These are phyloP conservation scores for Pseudococcus longispinus DNA, from an alignment of 2,888 invertebrate species.

Conservation along the genomic window DNA sequence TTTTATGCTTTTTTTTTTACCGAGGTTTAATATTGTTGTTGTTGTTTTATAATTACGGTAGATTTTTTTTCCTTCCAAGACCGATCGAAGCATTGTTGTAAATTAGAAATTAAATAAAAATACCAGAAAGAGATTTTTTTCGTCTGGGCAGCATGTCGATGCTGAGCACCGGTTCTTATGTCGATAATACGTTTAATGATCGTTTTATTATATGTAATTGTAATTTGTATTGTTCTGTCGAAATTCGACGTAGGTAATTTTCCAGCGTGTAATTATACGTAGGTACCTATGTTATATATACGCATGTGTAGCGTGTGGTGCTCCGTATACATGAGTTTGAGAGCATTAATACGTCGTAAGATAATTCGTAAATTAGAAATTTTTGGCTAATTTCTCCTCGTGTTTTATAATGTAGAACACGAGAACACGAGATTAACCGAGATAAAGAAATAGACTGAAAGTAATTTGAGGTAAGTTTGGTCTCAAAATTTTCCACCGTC, in stretches of 20 bases:
- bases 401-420: neutral
- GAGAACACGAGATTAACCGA: neutral
- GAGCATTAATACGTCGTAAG: neutral
- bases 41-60: neutral
- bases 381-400: neutral
- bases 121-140: neutral
- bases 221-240: neutral
- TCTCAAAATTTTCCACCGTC: too few species aligned
- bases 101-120: constrained; percentile 18
- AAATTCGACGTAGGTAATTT: neutral
- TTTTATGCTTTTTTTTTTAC: neutral
- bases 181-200: neutral
- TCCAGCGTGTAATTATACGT: neutral
- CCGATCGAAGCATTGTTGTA: constrained; percentile 6
- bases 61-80: neutral
- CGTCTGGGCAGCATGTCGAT: neutral
- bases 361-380: neutral
- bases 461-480: too few species aligned
- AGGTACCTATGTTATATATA: neutral
- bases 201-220: neutral
- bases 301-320: neutral
- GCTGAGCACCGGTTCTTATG: neutral
- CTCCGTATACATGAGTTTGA: neutral
- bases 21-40: neutral
- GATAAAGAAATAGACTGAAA: too few species aligned